Conservation (phyloP, 1,140 invertebrate genomes). For the Lanistes nyassanus region DNA sequence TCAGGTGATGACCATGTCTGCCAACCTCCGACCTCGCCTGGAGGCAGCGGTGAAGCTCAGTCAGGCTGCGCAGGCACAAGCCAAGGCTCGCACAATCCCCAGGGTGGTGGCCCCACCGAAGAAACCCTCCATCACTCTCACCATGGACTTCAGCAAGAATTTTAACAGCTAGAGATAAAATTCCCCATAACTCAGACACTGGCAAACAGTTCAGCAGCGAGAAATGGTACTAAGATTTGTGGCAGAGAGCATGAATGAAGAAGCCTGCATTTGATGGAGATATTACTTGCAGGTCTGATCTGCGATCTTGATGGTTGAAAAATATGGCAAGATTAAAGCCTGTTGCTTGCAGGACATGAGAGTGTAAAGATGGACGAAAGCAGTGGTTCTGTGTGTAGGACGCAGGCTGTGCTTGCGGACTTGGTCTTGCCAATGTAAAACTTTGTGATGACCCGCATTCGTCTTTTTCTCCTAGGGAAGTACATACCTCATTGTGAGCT, state of each 20-base stretch:
- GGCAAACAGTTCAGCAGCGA: not conserved
- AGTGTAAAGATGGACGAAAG: no score
- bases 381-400: no score
- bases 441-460: no score
- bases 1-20: slow-evolving; percentile 83
- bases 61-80: slow-evolving; percentile 60
- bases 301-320: not conserved
- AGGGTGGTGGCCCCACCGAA: slow-evolving; percentile 70
- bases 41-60: slow-evolving; percentile 84
- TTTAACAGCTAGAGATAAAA: slow-evolving; percentile 12
- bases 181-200: not conserved
- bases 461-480: no score
- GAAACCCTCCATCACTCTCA: slow-evolving; percentile 89
- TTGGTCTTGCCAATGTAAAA: no score
- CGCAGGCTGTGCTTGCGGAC: no score
- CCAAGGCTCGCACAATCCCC: slow-evolving; percentile 63
- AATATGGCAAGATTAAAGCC: not conserved
- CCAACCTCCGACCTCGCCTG: slow-evolving; percentile 81
- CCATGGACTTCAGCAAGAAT: slow-evolving; percentile 92
- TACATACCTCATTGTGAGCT: no score
- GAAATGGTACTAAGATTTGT: not conserved
- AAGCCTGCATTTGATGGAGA: not conserved
- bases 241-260: not conserved
- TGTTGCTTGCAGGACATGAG: not conserved
- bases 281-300: not conserved